Percentiles rank a stretch among this genome's conserved stretches.
These are phyloP conservation scores for Cantharis flavilabris DNA, from an alignment of 2,888 invertebrate species.

Conservation along the genomic window DNA sequence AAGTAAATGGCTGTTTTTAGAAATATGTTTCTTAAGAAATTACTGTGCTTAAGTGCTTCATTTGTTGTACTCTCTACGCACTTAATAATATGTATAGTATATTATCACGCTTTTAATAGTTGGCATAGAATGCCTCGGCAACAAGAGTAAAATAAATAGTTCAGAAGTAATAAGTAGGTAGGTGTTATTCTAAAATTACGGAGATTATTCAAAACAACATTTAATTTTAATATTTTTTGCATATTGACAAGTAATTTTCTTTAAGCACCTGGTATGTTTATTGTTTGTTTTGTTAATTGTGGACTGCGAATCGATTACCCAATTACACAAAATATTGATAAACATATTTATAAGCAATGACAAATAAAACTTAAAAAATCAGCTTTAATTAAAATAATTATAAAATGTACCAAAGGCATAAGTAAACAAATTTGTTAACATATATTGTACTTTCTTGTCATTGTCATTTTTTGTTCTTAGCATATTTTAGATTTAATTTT, in stretches of 20 bases:
- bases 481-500: too few relatives aligned
- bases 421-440: too few relatives aligned
- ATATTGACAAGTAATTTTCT: neutral
- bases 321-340: neutral
- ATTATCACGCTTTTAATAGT: neutral
- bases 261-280: neutral
- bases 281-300: neutral
- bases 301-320: neutral
- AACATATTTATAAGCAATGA: neutral
- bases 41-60: neutral
- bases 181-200: neutral
- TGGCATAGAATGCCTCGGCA: neutral
- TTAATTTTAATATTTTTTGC: neutral
- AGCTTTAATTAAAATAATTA: neutral
- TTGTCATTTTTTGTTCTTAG: too few relatives aligned
- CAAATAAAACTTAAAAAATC: neutral
- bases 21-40: neutral
- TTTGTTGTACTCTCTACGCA: neutral
- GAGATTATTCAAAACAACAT: neutral
- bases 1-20: neutral
- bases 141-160: neutral
- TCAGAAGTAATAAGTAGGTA: neutral
- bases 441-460: too few relatives aligned
- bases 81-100: neutral
- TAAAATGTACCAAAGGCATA: neutral